Percentiles rank a stretch among this genome's conserved stretches.
These are phyloP conservation scores for Acropora yongei DNA, from an alignment of 64 coral and sea anemone species.

Conservation along the genomic window DNA sequence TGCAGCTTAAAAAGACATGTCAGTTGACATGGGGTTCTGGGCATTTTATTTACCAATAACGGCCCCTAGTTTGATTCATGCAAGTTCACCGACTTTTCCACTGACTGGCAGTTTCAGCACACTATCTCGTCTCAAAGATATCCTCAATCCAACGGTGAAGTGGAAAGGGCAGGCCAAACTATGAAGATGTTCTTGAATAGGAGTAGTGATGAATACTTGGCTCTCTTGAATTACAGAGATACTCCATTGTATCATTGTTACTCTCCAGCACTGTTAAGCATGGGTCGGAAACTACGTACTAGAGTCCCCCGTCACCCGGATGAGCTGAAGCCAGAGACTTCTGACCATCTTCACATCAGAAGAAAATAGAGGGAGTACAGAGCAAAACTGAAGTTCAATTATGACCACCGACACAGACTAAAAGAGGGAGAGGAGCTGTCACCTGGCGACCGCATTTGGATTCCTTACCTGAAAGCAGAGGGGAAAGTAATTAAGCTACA, in stretches of 20 bases:
- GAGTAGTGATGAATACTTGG: slow-evolving; percentile 16
- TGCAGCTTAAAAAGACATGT: too few species aligned
- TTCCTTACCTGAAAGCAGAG: not conserved
- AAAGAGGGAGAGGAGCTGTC: too few species aligned
- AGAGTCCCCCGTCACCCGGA: slow-evolving; percentile 5
- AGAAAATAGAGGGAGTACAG: not conserved
- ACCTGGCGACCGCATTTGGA: not conserved
- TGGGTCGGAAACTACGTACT: slow-evolving; percentile 29
- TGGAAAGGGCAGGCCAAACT: too few species aligned
- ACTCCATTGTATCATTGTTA: not conserved
- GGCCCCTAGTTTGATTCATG: too few species aligned
- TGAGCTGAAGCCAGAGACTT: too few species aligned
- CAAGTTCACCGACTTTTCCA: too few species aligned
- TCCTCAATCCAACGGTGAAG: slow-evolving; percentile 22
- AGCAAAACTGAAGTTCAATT: not conserved
- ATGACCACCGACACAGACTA: too few species aligned
- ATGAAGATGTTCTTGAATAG: not conserved
- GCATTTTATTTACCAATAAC: too few species aligned
- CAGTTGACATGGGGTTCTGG: too few species aligned
- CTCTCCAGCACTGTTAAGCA: slow-evolving; percentile 42
- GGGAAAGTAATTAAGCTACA: not conserved
- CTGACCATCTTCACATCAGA: not conserved
- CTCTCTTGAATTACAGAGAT: slow-evolving; percentile 22
- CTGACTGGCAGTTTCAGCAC: slow-evolving; percentile 40
- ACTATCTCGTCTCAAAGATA: not conserved